Conservation (phyloP, 2,797 vertebrate genomes). For the Anguilla pacifica region DNA sequence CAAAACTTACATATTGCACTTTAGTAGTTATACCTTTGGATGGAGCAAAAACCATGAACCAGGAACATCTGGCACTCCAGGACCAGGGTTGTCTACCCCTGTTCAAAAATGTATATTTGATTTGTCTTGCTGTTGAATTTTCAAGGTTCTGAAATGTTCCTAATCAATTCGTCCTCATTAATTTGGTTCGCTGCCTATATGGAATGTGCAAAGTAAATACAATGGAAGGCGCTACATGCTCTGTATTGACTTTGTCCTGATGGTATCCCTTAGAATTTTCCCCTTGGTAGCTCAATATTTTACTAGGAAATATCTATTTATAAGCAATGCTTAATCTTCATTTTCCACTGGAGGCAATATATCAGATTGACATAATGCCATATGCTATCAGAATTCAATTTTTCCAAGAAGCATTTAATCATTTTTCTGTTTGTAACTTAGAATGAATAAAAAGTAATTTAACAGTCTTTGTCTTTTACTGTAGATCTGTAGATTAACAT, state of each 20-base stretch:
- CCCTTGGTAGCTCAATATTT: conserved; percentile 43
- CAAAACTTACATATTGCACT: no score
- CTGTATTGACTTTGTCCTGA: conserved; percentile 27
- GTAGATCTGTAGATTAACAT: conserved; percentile 69
- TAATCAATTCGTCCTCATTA: neutral
- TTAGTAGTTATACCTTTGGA: neutral
- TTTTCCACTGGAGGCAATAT: conserved; percentile 51
- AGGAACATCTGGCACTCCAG: neutral
- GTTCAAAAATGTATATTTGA: neutral
- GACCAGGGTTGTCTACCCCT: neutral
- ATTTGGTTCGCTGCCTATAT: neutral
- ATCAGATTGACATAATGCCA: conserved; percentile 61
- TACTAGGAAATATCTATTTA: conserved; percentile 55
- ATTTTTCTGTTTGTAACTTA: conserved; percentile 56
- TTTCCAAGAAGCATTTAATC: conserved; percentile 63
- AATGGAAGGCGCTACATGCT: conserved; percentile 11
- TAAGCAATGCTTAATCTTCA: conserved; percentile 52
- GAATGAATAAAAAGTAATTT: conserved; percentile 69
- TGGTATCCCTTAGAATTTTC: conserved; percentile 21
- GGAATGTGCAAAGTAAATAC: conserved; percentile 20
- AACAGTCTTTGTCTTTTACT: conserved; percentile 60
- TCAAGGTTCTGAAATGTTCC: neutral
- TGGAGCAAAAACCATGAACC: neutral
- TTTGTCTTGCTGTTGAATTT: neutral
- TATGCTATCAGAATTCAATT: conserved; percentile 64